Conservation (phyloP, 2,888 invertebrate species). For the Macrosiphum euphorbiae region DNA sequence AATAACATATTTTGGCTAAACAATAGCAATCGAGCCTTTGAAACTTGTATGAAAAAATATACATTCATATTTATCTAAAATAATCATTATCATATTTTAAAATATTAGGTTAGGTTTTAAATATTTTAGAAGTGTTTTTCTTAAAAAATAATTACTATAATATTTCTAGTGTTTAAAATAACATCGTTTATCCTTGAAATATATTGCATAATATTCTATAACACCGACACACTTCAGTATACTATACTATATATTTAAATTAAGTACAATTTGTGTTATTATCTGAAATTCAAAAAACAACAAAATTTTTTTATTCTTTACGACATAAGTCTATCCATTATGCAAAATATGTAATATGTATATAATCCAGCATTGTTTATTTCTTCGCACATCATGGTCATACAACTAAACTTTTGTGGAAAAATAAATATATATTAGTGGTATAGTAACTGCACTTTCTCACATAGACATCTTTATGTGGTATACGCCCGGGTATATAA, state of each 20-base stretch:
- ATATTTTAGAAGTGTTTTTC: neutral
- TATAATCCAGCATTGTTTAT: neutral
- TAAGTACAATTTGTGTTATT: neutral
- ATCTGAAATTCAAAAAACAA: neutral
- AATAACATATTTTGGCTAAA: neutral
- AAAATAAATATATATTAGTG: slow-evolving; percentile 36
- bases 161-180: neutral
- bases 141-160: neutral
- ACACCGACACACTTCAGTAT: neutral
- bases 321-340: neutral
- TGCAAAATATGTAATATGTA: neutral
- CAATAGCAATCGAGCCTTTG: neutral
- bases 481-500: neutral
- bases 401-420: neutral
- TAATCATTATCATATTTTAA: too few relatives aligned
- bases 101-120: neutral
- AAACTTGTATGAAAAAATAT: neutral
- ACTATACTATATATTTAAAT: neutral
- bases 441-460: neutral
- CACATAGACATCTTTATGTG: neutral
- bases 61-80: neutral
- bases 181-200: neutral
- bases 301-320: neutral
- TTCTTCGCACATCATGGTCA: neutral
- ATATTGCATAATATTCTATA: neutral